Percentiles rank a stretch among this genome's conserved stretches.
Conservation (phyloP, 2,797 vertebrate species). For the Hemitrygon akajei region DNA sequence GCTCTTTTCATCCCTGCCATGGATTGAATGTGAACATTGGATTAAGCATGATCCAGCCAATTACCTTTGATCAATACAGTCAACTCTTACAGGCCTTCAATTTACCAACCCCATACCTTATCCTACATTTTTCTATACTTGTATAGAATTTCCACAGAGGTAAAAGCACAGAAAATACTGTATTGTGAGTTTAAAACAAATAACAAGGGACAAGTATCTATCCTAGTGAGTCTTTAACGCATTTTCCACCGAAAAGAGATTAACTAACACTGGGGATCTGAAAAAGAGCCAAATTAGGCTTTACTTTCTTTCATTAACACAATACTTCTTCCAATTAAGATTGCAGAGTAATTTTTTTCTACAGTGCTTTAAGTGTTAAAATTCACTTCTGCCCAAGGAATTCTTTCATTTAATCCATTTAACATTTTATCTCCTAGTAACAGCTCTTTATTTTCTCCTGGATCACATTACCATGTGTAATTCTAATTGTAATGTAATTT, state of each 20-base stretch:
- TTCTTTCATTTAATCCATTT: background rate
- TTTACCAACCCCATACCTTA: no score
- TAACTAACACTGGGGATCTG: background rate
- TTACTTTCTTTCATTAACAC: background rate
- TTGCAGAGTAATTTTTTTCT: background rate
- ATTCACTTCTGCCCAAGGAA: background rate
- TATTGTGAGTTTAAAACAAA: background rate
- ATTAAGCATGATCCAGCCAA: no score
- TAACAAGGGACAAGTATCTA: no score
- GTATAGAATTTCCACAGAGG: no score
- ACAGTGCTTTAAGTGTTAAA: background rate
- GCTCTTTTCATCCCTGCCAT: no score
- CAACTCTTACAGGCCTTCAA: no score
- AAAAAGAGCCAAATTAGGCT: background rate
- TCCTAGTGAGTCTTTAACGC: background rate
- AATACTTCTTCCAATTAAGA: background rate
- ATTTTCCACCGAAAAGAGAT: background rate
- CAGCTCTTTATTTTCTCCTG: background rate
- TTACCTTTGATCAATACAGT: no score
- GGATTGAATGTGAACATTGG: no score
- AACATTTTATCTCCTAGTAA: background rate
- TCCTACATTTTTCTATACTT: no score
- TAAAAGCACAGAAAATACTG: no score
- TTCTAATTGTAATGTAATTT: background rate
- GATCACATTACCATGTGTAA: background rate